Evolutionary conservation across 2,888 invertebrate species (phyloP), one percentile per base, ranked within the genome.

Genomic region (Tetanocera ferruginea): DNA sequence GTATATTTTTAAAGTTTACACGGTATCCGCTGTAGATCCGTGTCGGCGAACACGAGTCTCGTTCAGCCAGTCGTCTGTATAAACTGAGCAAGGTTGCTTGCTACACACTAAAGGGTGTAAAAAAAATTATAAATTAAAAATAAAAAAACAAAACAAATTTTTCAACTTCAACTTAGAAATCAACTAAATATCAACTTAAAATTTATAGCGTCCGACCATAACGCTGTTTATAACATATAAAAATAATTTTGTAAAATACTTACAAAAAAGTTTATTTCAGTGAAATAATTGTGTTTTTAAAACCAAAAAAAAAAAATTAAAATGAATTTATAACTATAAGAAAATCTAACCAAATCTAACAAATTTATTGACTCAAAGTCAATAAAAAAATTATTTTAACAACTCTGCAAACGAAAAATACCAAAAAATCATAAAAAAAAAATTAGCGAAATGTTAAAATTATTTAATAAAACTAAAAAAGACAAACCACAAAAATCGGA

Each of bases 401-500:
- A 43, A 11, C 11, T 11, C 43, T 11, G 11, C 11, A 43, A 11
- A 11, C 11, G 43, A 14, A 64, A 64, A 34, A 64, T 31, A 55
- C 23, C 43, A 66, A 14, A 57, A 14, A 28, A 14, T 5, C n/a
- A 67, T 23, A 77, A 67, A 31, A 72, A 60, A 11, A 76, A 52
- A 62, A 23, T 23, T 69, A 75, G 52, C 28, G 51, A 69, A 74
- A 88, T 87, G 87, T 81, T 88, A 9, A 87, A 87, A 80, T 64
- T 87, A 78, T 88, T 87, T 76, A 87, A 87, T 79, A 87, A 76
- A 57, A 79, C 86, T 72, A 87, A 87, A 82, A 87, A 87, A 84
- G 87, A 87, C 75, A 87, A 87, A 83, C 82, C 84, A 31, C 84
- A 85, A 74, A 89, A 89, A 82, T 87, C 88, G 78, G 89, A 89